These are phyloP conservation scores for Tineola bisselliella DNA, from an alignment of 2,888 invertebrate species.

Conservation along the genomic window DNA sequence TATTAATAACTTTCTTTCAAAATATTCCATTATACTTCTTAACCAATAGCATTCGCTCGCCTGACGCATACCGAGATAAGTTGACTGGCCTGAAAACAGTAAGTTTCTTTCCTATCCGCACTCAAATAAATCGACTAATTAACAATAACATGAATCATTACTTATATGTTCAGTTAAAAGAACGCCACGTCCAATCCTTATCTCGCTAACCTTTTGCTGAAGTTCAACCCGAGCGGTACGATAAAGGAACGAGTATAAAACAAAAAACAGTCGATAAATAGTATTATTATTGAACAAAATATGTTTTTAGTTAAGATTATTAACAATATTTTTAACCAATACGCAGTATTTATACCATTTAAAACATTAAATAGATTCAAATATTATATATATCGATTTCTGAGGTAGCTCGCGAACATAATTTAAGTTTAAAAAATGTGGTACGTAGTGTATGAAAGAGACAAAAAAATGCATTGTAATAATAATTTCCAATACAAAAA, in stretches of 20 bases:
- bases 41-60: background rate
- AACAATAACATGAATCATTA: background rate
- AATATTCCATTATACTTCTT: background rate
- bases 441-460: too few species aligned
- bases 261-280: background rate
- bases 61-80: background rate
- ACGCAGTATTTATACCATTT: too few species aligned
- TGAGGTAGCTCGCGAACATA: too few species aligned
- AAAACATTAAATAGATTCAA: too few species aligned
- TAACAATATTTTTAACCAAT: too few species aligned
- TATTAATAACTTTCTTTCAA: conserved; percentile 17
- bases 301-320: too few species aligned
- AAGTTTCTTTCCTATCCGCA: background rate
- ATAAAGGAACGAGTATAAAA: background rate
- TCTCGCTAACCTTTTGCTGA: background rate
- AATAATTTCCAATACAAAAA: too few species aligned
- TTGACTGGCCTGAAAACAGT: background rate
- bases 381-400: too few species aligned
- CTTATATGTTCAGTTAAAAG: background rate
- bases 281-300: background rate
- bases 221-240: background rate
- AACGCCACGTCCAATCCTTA: background rate
- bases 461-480: too few species aligned
- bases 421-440: too few species aligned
- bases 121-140: background rate